A percentile compares a stretch with the other conserved stretches of the same genome.
Conservation (phyloP, 2,888 invertebrate species). For the Pseudococcus longispinus region DNA sequence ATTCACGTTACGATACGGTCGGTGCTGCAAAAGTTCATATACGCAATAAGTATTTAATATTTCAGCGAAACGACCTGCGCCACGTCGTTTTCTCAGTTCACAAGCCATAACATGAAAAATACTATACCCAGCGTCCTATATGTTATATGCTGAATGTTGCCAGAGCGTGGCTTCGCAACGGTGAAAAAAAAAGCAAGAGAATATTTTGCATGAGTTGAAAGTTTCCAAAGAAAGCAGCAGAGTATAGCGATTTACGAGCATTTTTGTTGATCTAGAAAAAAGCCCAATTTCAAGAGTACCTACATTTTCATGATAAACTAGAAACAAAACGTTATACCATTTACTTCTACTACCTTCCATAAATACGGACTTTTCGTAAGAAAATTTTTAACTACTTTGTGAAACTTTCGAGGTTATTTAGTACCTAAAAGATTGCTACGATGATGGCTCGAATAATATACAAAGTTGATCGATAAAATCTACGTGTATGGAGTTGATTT, state of each 20-base stretch:
- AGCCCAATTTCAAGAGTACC: not conserved
- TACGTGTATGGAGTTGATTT: not conserved
- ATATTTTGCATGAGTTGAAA: constrained; percentile 1
- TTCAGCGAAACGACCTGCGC: constrained; percentile 16
- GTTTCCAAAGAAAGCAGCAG: not conserved
- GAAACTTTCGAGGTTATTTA: not conserved
- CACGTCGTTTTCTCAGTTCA: not conserved
- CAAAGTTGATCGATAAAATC: not conserved
- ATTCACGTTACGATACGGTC: constrained; percentile 1
- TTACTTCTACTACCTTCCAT: not conserved
- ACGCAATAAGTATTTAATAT: constrained; percentile 36
- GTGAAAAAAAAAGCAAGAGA: not conserved
- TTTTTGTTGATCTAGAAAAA: constrained; percentile 36
- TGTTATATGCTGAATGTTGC: not conserved
- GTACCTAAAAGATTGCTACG: not conserved
- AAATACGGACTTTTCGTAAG: not conserved
- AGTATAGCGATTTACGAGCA: constrained; percentile 3
- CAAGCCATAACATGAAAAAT: not conserved
- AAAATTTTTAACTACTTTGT: not conserved
- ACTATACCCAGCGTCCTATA: not conserved
- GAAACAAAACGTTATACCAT: not conserved
- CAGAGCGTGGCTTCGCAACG: not conserved
- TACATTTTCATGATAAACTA: constrained; percentile 5
- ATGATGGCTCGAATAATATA: too few species aligned
- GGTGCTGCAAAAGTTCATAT: not conserved